Conservation (phyloP, 2,888 invertebrate genomes). For the Ctenicera cuprea region DNA sequence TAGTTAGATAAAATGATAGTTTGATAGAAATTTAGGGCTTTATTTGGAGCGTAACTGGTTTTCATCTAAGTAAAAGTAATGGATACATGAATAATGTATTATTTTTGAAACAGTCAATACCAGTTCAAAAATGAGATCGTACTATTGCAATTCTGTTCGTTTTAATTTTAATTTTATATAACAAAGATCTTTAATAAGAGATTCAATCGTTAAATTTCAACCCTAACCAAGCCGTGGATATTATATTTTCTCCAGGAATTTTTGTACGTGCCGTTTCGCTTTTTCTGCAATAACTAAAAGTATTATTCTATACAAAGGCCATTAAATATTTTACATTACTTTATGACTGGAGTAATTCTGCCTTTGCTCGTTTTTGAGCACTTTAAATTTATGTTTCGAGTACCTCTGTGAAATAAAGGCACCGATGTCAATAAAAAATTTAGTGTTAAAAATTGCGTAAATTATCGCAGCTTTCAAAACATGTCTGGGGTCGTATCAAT, state of each 20-base stretch:
- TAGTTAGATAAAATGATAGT: neutral
- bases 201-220: neutral
- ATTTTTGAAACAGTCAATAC: too few relatives aligned
- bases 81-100: too few relatives aligned
- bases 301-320: constrained; percentile 49
- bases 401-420: constrained; percentile 38
- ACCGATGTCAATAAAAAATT: constrained; percentile 38
- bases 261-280: constrained; percentile 56
- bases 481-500: constrained; percentile 33
- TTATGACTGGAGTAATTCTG: constrained; percentile 43
- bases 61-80: too few relatives aligned
- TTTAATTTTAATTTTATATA: neutral
- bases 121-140: too few relatives aligned
- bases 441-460: constrained; percentile 35
- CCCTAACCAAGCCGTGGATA: constrained; percentile 11
- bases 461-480: constrained; percentile 41
- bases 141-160: too few relatives aligned
- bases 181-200: neutral
- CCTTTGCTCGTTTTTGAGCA: constrained; percentile 38
- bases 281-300: constrained; percentile 49
- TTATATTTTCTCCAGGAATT: constrained; percentile 50
- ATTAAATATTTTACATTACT: constrained; percentile 52
- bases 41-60: neutral
- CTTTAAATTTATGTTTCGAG: constrained; percentile 38
- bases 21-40: constrained; percentile 1